A percentile compares a stretch with the other conserved stretches of the same genome.
phyloP scores from a whole-genome alignment of 2,888 invertebrate species.

The Nemotelus pantherinus region DNA sequence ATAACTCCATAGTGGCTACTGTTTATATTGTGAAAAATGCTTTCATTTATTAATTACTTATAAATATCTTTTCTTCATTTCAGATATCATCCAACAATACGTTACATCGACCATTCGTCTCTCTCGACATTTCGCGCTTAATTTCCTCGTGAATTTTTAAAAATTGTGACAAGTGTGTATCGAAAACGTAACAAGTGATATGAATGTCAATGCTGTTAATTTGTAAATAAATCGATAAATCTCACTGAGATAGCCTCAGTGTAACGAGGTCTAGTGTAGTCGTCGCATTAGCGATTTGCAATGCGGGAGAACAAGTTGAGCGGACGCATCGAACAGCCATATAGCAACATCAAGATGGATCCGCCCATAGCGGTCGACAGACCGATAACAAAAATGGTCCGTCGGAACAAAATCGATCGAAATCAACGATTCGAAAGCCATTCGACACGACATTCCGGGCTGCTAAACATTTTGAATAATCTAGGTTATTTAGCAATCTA shows the following conservation, averaged over 20 bases:
- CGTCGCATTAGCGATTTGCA: constrained; percentile 20
- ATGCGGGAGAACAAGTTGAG: constrained; percentile 21
- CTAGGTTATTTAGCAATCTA: constrained; percentile 32
- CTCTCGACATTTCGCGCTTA: too few relatives aligned
- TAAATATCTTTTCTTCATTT: too few relatives aligned
- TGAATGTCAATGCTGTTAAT: constrained; percentile 32
- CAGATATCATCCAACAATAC: too few relatives aligned
- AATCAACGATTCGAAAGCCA: neutral
- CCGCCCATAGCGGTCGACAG: constrained; percentile 11
- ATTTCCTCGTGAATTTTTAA: neutral
- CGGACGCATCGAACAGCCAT: constrained; percentile 16
- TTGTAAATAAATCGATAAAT: constrained; percentile 22
- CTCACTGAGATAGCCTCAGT: constrained; percentile 36
- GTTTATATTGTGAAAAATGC: too few relatives aligned
- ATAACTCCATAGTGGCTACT: too few relatives aligned
- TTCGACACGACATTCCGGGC: too few relatives aligned
- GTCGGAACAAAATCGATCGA: neutral
- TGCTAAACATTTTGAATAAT: constrained; percentile 11
- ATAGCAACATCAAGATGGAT: constrained; percentile 17
- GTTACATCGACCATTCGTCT: too few relatives aligned
- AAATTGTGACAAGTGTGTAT: neutral
- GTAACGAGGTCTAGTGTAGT: constrained; percentile 13
- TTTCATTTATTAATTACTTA: too few relatives aligned
- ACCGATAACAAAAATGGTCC: neutral
- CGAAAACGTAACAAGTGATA: constrained; percentile 9